Percentiles rank a stretch among this genome's conserved stretches.
phyloP scores from a whole-genome alignment of 1,140 invertebrate species.

The Propsilocerus akamusi region DNA sequence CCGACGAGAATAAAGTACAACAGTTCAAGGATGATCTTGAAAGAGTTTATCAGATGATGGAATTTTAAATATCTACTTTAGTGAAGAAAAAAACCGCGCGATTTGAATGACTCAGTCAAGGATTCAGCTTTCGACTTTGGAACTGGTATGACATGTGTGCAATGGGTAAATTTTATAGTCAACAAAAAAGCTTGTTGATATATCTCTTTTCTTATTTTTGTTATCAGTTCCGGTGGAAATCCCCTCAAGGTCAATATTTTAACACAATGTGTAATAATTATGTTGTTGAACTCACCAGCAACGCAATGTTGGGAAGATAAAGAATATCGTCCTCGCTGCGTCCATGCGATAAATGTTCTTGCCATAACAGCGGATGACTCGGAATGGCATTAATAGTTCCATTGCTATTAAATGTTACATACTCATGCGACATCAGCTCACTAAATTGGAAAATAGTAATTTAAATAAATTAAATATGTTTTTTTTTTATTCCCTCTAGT shows the following conservation, averaged over 20 bases:
- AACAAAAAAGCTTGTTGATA: no score
- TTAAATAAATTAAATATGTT: not conserved
- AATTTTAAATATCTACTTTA: no score
- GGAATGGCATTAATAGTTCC: slow-evolving; percentile 48
- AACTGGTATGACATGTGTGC: not conserved
- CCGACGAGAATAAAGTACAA: no score
- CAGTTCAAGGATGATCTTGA: no score
- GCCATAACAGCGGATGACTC: slow-evolving; percentile 46
- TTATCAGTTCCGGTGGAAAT: not conserved
- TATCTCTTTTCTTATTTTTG: no score
- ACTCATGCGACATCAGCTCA: slow-evolving; percentile 45
- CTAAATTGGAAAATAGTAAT: slow-evolving; percentile 24
- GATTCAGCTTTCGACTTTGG: not conserved
- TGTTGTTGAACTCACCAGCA: slow-evolving; percentile 78
- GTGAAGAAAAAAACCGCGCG: no score
- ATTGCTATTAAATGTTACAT: slow-evolving; percentile 53
- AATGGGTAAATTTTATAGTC: no score
- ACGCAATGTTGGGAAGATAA: slow-evolving; percentile 68
- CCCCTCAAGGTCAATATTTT: not conserved
- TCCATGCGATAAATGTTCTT: slow-evolving; percentile 47
- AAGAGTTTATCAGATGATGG: no score
- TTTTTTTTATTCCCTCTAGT: slow-evolving; percentile 6
- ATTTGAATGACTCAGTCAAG: not conserved
- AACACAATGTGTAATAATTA: not conserved
- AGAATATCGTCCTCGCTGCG: slow-evolving; percentile 54